These are phyloP conservation scores for Trachemys scripta DNA, from an alignment of 2,113 vertebrate species.

Conservation along the genomic window DNA sequence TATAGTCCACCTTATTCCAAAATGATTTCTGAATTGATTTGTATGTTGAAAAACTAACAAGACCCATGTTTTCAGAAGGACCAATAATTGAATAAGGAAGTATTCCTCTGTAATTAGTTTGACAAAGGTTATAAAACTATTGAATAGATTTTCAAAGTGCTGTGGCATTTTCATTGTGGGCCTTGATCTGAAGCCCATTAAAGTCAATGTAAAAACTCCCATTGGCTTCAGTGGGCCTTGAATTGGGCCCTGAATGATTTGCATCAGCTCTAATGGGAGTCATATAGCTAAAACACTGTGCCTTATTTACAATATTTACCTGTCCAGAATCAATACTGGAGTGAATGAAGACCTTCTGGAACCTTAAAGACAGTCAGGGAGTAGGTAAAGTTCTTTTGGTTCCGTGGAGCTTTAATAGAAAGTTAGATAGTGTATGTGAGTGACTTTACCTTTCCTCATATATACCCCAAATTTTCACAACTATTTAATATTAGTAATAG, in stretches of 20 bases:
- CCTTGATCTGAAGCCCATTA: neutral
- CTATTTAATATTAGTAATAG: neutral
- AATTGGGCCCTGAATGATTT: neutral
- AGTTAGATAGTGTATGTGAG: neutral
- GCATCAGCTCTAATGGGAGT: neutral
- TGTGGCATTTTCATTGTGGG: neutral
- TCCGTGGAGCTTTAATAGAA: neutral
- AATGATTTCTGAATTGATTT: neutral
- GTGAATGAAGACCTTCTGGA: accelerated
- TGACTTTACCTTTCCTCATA: neutral
- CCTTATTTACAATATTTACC: neutral
- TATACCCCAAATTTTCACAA: neutral
- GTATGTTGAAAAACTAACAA: neutral
- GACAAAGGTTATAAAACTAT: neutral
- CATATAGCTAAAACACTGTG: neutral
- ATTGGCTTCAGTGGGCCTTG: neutral
- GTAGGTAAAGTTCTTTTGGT: neutral
- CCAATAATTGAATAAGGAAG: neutral
- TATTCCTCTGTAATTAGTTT: accelerated
- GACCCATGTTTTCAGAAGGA: neutral
- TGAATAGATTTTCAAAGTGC: neutral
- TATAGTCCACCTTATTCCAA: neutral
- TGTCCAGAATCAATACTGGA: neutral
- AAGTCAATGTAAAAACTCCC: neutral
- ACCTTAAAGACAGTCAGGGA: neutral